These are phyloP conservation scores for Ispidina lecontei DNA, from an alignment of 2,797 vertebrate genomes.

Conservation along the genomic window DNA sequence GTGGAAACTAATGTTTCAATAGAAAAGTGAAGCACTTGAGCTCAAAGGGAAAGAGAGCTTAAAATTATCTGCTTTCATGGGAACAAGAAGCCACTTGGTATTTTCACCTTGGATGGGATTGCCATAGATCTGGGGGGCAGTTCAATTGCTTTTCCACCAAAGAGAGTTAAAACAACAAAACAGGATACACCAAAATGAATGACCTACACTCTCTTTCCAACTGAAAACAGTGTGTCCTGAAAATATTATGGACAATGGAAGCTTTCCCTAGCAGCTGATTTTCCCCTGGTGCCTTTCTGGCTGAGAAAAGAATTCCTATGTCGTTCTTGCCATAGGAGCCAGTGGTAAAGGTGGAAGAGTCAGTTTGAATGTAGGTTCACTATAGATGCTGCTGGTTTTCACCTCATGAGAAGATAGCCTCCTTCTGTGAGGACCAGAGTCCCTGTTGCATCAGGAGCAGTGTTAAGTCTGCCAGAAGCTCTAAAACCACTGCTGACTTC, in stretches of 20 bases:
- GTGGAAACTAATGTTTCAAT: slow-evolving; percentile 14
- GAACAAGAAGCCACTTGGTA: slow-evolving; percentile 38
- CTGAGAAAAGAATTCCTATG: background rate
- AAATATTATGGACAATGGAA: background rate
- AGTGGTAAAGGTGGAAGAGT: background rate
- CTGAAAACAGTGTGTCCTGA: background rate
- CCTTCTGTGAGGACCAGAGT: background rate
- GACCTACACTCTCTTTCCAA: background rate
- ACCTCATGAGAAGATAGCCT: background rate
- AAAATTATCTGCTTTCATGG: slow-evolving; percentile 24
- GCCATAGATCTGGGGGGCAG: background rate
- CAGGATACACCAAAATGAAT: background rate
- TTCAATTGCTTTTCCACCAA: slow-evolving; percentile 9
- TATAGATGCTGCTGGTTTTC: background rate
- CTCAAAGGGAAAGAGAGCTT: slow-evolving; percentile 12
- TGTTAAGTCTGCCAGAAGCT: background rate
- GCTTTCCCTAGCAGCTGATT: background rate
- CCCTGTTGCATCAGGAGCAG: background rate
- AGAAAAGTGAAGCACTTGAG: slow-evolving; percentile 36
- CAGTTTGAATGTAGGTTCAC: background rate
- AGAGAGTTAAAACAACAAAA: slow-evolving; percentile 12
- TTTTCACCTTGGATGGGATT: slow-evolving; percentile 20
- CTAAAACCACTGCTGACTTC: background rate
- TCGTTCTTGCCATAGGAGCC: background rate
- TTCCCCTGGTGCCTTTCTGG: slow-evolving; percentile 1